Base-by-base conservation (phyloP, 1,140 invertebrate species). In the Ptiloglossa arizonensis region DNA sequence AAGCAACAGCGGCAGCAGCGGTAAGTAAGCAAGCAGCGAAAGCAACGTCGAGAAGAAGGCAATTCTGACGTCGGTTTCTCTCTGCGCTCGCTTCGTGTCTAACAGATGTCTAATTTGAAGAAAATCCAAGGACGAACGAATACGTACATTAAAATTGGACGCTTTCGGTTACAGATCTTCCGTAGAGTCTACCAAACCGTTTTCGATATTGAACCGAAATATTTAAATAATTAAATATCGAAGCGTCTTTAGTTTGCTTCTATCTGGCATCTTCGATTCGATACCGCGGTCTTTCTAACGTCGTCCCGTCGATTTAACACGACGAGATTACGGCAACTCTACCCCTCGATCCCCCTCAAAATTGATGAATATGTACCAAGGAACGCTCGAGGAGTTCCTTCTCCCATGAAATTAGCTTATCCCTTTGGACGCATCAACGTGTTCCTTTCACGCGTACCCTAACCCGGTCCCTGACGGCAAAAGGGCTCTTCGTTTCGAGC, bases 1-100 rank as follows among this genome's bases (percentile, higher is more conserved):
- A 75, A 75, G 84, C 83, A 63, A 71, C 69, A 66, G 67, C 35
- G 66, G 73, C 70, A 50, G 64, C 72, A 67, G 50, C 46, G 66
- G 80, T 41, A 80, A 81, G 56, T 64, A 32, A 52, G 73, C 59
- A 17, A 50, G 29, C 35, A 77, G 66, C 57, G 68, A 75, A 35
- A 32, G 13, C 79, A 48, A 46, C 60, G 74, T 17, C 66, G 50
- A 44, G 52, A 57, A 68, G 66, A 38, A 62, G 75, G 44, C 64
- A 52, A 63, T 56, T 32, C 44, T 44, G 67, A 41, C 41, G 46
- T 71, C 19, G 29, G 32, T 54, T 54, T 71, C 46, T 24, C 46
- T 24, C n/a, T 48, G 22, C 17, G 22, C 54, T 54, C 15, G 52
- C 60, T 24, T 29, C 35, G 17, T 19, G 60, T 24, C 27, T 44